Percentiles rank a stretch among this genome's conserved stretches.
phyloP scores from a whole-genome alignment of 2,797 vertebrate species.

The Paedocypris micromegethes region DNA sequence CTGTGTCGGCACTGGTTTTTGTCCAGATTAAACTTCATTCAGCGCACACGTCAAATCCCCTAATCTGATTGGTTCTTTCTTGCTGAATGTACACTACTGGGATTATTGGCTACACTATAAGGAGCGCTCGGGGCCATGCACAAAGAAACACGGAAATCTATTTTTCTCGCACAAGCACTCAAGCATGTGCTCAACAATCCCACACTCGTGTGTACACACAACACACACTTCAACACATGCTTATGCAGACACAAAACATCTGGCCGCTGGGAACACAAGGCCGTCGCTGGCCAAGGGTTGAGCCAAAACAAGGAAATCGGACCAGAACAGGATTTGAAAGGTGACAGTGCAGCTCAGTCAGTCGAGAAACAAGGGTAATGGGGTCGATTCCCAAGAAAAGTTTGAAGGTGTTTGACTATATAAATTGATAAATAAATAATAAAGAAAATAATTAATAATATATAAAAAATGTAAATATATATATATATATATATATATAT shows the following conservation, averaged over 20 bases:
- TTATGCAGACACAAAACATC: conserved; percentile 2
- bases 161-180: neutral
- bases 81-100: neutral
- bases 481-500: too few relatives aligned
- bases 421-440: too few relatives aligned
- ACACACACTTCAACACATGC: conserved; percentile 22
- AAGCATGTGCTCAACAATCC: neutral
- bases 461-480: too few relatives aligned
- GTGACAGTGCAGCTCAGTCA: neutral
- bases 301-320: neutral
- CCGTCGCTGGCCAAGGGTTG: conserved; percentile 1
- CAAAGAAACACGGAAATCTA: conserved; percentile 2
- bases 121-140: neutral
- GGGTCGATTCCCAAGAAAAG: too few relatives aligned
- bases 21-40: too few relatives aligned
- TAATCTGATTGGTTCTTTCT: neutral
- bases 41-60: too few relatives aligned
- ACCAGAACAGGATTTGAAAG: conserved; percentile 1
- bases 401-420: too few relatives aligned
- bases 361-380: too few relatives aligned
- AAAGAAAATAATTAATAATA: too few relatives aligned
- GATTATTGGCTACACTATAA: conserved; percentile 1
- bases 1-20: too few relatives aligned
- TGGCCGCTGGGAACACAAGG: neutral
- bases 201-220: neutral